Base-by-base conservation (phyloP, 2,113 vertebrate genomes). In the Takifugu flavidus region DNA sequence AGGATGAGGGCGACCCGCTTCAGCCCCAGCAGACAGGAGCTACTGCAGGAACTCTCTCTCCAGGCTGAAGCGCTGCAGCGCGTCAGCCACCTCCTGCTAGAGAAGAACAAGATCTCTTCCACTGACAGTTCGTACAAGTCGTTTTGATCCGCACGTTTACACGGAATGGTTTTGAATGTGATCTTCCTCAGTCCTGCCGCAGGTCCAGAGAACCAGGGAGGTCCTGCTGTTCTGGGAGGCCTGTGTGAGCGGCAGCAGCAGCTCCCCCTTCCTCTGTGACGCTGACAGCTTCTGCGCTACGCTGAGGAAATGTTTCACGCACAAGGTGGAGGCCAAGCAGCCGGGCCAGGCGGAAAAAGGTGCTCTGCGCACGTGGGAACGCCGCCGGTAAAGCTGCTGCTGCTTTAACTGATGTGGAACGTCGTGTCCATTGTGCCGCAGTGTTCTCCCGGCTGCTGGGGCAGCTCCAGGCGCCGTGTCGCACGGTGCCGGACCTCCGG, bases 261-360 rank as follows among this genome's bases (percentile, higher is more conserved):
- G 86, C 3, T 78, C 85, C 0, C 66, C 87, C 39, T 89, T 97
- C 87, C 90, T 90, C 65, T 94, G 93, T 80, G 80, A 88, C 0
- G 67, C 80, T 0, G 67, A 89, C 1, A 78, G 52, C 15, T 93
- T 98, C 69, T 79, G 81, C 53, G 85, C 80, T 2, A 88, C 91
- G 0, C 84, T 98, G 1, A 93, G 90, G 70, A 96, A 90, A 34
- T 88, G 75, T 0, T 82, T 92, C 86, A 89, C 91, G 1, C 91
- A 94, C 76, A 92, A 89, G 56, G 88, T 95, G 67, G 91, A 94
- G 65, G 95, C 94, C 59, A 98, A 93, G 60, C 90, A 92, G 72
- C 93, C 94, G 0, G 92, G 93, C 0, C 95, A 96, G 25, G 78
- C 94, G 53, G 94, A 98, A 49, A 89, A 83, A 94, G 96, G 96